Conservation (phyloP, 2,797 vertebrate genomes). For the Myotis planiceps region DNA sequence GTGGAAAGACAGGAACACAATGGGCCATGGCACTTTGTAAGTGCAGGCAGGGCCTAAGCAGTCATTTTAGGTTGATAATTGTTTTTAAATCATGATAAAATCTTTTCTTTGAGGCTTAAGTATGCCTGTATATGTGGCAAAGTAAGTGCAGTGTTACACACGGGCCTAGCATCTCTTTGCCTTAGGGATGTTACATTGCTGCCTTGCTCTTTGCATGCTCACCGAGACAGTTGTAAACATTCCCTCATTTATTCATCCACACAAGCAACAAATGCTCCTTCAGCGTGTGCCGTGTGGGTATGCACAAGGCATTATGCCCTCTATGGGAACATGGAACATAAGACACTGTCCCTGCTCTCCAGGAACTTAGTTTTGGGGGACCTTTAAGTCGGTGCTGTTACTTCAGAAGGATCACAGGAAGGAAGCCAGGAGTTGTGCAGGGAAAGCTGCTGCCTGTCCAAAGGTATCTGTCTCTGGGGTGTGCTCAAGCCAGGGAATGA, state of each 20-base stretch:
- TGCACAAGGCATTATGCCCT: neutral
- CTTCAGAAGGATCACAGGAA: neutral
- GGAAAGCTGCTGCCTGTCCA: neutral
- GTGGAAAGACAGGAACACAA: neutral
- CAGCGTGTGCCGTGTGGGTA: neutral
- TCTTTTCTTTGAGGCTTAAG: conserved; percentile 10
- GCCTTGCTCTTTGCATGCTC: neutral
- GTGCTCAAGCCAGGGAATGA: neutral
- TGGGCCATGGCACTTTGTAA: neutral
- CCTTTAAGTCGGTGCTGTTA: neutral
- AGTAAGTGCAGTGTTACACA: neutral
- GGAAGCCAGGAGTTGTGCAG: neutral
- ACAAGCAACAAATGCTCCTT: neutral
- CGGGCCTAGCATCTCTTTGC: neutral
- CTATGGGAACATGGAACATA: neutral
- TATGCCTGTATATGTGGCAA: neutral
- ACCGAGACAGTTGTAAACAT: neutral
- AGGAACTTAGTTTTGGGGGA: neutral
- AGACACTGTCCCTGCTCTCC: neutral
- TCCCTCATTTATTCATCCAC: neutral
- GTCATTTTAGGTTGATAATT: neutral
- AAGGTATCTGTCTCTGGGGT: neutral
- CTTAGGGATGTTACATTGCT: neutral
- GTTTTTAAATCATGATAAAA: conserved; percentile 26
- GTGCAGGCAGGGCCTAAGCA: neutral